These are phyloP conservation scores for Drosophila colorata DNA, from an alignment of 2,888 invertebrate species.

Conservation along the genomic window DNA sequence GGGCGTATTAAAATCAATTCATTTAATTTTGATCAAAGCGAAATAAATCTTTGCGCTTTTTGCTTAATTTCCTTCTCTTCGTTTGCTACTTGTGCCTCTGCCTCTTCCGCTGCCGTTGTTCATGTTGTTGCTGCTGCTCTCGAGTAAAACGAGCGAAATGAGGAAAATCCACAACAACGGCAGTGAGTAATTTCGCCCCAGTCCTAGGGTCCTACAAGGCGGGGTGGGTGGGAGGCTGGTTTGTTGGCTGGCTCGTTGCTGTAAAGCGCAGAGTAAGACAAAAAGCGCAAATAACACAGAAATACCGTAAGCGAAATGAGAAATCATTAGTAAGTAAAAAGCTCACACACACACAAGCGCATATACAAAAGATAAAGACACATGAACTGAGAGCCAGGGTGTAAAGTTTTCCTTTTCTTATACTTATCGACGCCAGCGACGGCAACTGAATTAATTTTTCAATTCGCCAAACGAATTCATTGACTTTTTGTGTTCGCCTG, in stretches of 20 bases:
- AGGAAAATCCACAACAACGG: slow-evolving; percentile 75
- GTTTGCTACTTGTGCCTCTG: slow-evolving; percentile 33
- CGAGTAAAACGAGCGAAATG: slow-evolving; percentile 52
- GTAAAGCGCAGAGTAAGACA: slow-evolving; percentile 74
- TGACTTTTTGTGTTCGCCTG: slow-evolving; percentile 77
- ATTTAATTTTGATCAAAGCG: slow-evolving; percentile 81
- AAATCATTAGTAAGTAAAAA: slow-evolving; percentile 80
- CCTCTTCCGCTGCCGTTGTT: slow-evolving; percentile 3
- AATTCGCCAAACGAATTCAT: slow-evolving; percentile 83
- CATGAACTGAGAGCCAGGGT: slow-evolving; percentile 61
- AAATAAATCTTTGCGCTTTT: slow-evolving; percentile 81
- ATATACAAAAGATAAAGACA: slow-evolving; percentile 68
- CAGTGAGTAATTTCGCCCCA: slow-evolving; percentile 76
- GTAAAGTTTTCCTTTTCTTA: slow-evolving; percentile 73
- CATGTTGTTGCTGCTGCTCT: slow-evolving; percentile 22
- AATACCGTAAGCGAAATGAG: slow-evolving; percentile 80
- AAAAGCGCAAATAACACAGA: slow-evolving; percentile 77
- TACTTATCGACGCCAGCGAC: slow-evolving; percentile 77
- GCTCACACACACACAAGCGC: slow-evolving; percentile 36
- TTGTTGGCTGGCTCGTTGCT: slow-evolving; percentile 23
- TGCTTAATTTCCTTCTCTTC: slow-evolving; percentile 73
- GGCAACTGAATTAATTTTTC: slow-evolving; percentile 83
- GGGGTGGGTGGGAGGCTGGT: background rate
- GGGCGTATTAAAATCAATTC: slow-evolving; percentile 81
- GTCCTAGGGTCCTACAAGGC: slow-evolving; percentile 33